These are phyloP conservation scores for Prinia subflava DNA, from an alignment of 2,113 vertebrate genomes.

Conservation along the genomic window DNA sequence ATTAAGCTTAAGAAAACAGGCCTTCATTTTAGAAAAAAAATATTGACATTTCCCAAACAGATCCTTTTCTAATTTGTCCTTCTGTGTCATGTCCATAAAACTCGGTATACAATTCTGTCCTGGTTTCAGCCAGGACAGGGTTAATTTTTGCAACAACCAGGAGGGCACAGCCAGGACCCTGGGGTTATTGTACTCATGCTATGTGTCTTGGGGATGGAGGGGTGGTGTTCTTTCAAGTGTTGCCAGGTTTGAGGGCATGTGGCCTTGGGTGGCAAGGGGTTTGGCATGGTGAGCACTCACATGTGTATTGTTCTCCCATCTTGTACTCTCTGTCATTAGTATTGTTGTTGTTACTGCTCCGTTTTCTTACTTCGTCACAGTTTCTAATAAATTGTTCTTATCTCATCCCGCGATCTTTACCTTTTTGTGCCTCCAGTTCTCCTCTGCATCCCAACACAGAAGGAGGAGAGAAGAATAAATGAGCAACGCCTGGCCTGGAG, in stretches of 20 bases:
- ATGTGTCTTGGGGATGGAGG: background rate
- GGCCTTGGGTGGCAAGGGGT: too few relatives aligned
- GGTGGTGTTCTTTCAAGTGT: background rate
- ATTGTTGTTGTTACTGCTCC: background rate
- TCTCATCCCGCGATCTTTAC: background rate
- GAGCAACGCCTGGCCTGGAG: accelerated
- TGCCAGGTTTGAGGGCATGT: accelerated
- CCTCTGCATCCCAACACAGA: background rate
- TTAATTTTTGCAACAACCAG: background rate
- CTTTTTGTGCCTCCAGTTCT: background rate
- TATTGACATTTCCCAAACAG: background rate
- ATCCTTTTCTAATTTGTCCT: background rate
- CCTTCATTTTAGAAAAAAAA: background rate
- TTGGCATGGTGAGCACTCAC: accelerated
- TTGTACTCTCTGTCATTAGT: background rate
- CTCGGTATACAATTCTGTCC: background rate
- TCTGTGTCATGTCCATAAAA: background rate
- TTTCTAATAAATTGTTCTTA: background rate
- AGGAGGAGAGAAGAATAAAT: background rate
- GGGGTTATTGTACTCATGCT: background rate
- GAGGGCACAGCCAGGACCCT: background rate
- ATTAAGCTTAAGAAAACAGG: background rate
- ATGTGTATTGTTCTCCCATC: background rate
- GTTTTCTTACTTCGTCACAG: background rate
- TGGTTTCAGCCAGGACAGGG: background rate